Evolutionary conservation across 2,797 vertebrate species (phyloP).

Genomic region (Phylloscopus collybita): DNA sequence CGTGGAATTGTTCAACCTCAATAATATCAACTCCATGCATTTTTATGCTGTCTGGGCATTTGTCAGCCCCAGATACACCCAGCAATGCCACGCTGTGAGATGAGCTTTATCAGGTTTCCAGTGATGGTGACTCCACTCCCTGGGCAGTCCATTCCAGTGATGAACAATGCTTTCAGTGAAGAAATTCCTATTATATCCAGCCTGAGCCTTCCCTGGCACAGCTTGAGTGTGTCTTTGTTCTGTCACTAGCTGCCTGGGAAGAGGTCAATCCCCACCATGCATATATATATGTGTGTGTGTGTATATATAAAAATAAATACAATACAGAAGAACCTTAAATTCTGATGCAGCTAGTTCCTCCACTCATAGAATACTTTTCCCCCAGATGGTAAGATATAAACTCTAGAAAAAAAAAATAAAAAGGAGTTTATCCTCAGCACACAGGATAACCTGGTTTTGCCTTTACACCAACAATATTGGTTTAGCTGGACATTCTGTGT

Average conservation of each 20-base stretch:
- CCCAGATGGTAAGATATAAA: background rate
- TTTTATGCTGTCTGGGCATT: background rate
- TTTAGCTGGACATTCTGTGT: background rate
- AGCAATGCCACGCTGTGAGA: background rate
- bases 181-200: background rate
- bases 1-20: background rate
- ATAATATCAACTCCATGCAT: background rate
- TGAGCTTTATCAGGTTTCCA: background rate
- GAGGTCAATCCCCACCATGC: background rate
- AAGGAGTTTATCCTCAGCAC: background rate
- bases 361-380: background rate
- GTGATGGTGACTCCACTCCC: background rate
- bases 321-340: background rate
- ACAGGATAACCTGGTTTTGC: background rate
- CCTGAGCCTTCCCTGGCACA: background rate
- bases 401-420: background rate
- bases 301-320: background rate
- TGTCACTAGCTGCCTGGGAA: background rate
- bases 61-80: background rate
- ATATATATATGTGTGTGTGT: accelerated
- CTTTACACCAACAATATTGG: background rate
- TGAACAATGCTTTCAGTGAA: background rate
- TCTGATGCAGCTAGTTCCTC: background rate
- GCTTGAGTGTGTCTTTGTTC: background rate
- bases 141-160: background rate